Base-by-base conservation (phyloP, 2,888 invertebrate genomes). In the Tetranychus truncatus region DNA sequence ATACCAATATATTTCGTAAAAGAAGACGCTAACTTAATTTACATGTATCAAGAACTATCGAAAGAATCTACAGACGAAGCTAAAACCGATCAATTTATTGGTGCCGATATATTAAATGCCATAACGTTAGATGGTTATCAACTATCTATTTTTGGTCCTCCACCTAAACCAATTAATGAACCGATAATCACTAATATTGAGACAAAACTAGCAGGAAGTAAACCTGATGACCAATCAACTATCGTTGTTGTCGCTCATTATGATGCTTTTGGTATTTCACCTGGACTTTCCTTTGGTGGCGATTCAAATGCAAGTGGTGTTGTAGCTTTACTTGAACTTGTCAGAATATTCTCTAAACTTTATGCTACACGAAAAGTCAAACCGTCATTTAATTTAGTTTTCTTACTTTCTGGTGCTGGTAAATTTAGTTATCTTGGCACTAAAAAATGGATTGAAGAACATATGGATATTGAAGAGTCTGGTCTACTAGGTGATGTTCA, bases 51-150 rank as follows among this genome's bases (percentile, higher is more conserved):
- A 9, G 73, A 77, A 65, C 44, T 45, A 46, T 7, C 65, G 66
- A 7, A 34, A 44, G 1, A n/a, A 44, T 46, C 45, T 45, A 24
- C 66, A 45, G 74, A 34, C 34, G 34, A 34, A 34, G 34, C 75
- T 1, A 71, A 67, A 15, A 8, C 45, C 20, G 72, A 72, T 24
- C n/a, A 20, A 69, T 24, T 20, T 69, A 11, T 24, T 69, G 20
- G 34, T 21, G 21, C 11, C 21, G 66, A 92, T 8, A 85, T 95
- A 83, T 84, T 93, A 76, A 89, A 89, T 81, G 89, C 91, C 18
- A 88, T 95, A n/a, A 90, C 92, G 21, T 93, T 92, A 0, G 95
- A 94, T 85, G 95, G 95, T 11, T 95, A 94, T 84, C 95, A 95
- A 84, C 88, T 93, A 81, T 91, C 92, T 78, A 89, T 94, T 45